phyloP scores from a whole-genome alignment of 2,797 vertebrate genomes.

The Rhabdophis nuchalis region DNA sequence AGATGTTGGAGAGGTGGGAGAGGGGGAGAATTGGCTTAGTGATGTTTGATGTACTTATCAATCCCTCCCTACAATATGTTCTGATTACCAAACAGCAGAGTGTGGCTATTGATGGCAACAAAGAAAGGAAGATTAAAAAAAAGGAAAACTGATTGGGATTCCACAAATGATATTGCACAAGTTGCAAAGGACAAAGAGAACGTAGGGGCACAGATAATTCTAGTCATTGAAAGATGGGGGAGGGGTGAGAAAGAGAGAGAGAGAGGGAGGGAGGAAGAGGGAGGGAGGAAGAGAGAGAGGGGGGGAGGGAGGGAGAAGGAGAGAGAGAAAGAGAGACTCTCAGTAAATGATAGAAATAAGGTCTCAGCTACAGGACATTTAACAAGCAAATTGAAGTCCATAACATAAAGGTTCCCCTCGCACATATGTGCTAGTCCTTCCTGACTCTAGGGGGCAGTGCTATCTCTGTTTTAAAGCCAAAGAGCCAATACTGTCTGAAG shows the following conservation, averaged over 20 bases:
- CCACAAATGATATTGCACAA: slow-evolving; percentile 58
- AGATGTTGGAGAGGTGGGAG: neutral
- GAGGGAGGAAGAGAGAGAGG: neutral
- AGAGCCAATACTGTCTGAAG: too few species aligned
- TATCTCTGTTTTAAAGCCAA: too few species aligned
- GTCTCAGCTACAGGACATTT: slow-evolving; percentile 34
- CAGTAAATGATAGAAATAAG: slow-evolving; percentile 55
- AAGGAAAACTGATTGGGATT: slow-evolving; percentile 57
- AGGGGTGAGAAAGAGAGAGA: neutral
- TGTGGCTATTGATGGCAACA: slow-evolving; percentile 55
- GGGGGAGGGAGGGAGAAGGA: too few species aligned
- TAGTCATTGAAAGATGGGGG: slow-evolving; percentile 36
- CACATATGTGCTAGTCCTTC: too few species aligned
- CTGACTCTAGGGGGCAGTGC: too few species aligned
- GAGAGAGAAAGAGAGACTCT: slow-evolving; percentile 17
- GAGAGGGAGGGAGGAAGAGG: too few species aligned
- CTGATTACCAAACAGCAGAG: slow-evolving; percentile 44
- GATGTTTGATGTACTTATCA: slow-evolving; percentile 62
- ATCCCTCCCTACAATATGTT: slow-evolving; percentile 54
- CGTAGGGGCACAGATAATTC: slow-evolving; percentile 56
- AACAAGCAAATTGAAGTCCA: slow-evolving; percentile 41
- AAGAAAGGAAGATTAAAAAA: slow-evolving; percentile 47
- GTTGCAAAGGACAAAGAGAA: slow-evolving; percentile 63
- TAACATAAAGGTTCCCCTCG: neutral
- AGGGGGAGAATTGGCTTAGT: slow-evolving; percentile 26